A percentile compares a stretch with the other conserved stretches of the same genome.
Conservation (phyloP, 2,888 invertebrate species). For the Drosophila neotestacea region DNA sequence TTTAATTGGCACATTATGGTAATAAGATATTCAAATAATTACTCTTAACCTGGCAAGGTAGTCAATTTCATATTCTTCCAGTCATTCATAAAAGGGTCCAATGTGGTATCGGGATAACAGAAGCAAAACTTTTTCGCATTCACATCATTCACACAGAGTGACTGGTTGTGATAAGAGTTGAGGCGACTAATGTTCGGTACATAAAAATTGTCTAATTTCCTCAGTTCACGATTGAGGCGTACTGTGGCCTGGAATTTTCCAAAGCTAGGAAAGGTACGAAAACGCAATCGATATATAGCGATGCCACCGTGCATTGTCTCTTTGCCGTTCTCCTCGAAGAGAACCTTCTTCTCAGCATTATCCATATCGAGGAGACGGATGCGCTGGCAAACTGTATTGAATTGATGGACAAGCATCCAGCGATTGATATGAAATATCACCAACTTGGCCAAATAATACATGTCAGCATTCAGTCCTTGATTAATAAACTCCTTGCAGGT, state of each 20-base stretch:
- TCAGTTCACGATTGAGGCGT: slow-evolving; percentile 83
- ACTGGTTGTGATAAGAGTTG: slow-evolving; percentile 85
- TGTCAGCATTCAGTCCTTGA: slow-evolving; percentile 76
- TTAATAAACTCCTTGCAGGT: slow-evolving; percentile 87
- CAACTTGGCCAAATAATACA: slow-evolving; percentile 76
- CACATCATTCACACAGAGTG: slow-evolving; percentile 83
- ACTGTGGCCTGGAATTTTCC: slow-evolving; percentile 89
- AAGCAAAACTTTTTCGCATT: slow-evolving; percentile 59
- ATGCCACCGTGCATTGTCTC: slow-evolving; percentile 28
- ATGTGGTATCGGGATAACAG: slow-evolving; percentile 33
- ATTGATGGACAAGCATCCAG: slow-evolving; percentile 33
- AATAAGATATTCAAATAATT: background rate
- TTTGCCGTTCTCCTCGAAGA: slow-evolving; percentile 13
- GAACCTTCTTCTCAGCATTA: slow-evolving; percentile 29
- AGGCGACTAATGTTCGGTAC: slow-evolving; percentile 87
- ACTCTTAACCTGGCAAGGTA: background rate
- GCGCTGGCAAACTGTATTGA: slow-evolving; percentile 42
- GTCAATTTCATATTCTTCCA: slow-evolving; percentile 19
- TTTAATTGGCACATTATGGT: background rate
- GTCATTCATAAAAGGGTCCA: slow-evolving; percentile 1
- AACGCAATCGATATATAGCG: slow-evolving; percentile 83
- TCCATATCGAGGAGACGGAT: slow-evolving; percentile 42
- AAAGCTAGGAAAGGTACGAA: slow-evolving; percentile 88
- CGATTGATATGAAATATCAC: slow-evolving; percentile 59
- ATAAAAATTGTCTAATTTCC: slow-evolving; percentile 84